phyloP scores from a whole-genome alignment of 1,140 invertebrate genomes.

The Amphibalanus amphitrite region DNA sequence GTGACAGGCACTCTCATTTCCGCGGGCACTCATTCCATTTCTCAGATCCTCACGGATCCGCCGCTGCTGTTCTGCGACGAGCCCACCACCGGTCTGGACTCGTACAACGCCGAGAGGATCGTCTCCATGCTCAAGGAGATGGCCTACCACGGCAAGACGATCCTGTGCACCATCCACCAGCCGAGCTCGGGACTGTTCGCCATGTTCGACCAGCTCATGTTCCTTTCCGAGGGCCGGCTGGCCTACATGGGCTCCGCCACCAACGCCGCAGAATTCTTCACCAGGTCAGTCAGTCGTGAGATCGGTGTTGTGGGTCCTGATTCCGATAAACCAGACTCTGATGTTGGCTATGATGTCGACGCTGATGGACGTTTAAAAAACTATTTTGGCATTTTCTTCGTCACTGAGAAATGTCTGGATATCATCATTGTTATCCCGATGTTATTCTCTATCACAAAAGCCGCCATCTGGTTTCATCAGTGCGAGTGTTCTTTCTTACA shows the following conservation, averaged over 20 bases:
- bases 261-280: slow-evolving; percentile 27
- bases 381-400: too few species aligned
- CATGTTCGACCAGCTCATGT: slow-evolving; percentile 56
- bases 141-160: slow-evolving; percentile 46
- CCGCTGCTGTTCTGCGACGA: slow-evolving; percentile 40
- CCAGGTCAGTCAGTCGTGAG: slow-evolving; percentile 21
- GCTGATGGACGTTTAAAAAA: too few species aligned
- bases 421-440: too few species aligned
- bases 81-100: slow-evolving; percentile 40
- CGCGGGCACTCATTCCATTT: too few species aligned
- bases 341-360: too few species aligned
- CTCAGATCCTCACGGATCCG: slow-evolving; percentile 35
- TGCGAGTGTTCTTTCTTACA: too few species aligned
- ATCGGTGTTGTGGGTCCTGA: too few species aligned
- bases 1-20: too few species aligned
- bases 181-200: slow-evolving; percentile 67
- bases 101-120: slow-evolving; percentile 36
- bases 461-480: too few species aligned
- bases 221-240: slow-evolving; percentile 54
- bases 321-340: too few species aligned
- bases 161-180: slow-evolving; percentile 72
- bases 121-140: slow-evolving; percentile 42
- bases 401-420: too few species aligned
- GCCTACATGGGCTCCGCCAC: slow-evolving; percentile 49
- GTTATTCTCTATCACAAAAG: too few species aligned